Base-by-base conservation (phyloP, 2,113 vertebrate species). In the Lophura nycthemera region DNA sequence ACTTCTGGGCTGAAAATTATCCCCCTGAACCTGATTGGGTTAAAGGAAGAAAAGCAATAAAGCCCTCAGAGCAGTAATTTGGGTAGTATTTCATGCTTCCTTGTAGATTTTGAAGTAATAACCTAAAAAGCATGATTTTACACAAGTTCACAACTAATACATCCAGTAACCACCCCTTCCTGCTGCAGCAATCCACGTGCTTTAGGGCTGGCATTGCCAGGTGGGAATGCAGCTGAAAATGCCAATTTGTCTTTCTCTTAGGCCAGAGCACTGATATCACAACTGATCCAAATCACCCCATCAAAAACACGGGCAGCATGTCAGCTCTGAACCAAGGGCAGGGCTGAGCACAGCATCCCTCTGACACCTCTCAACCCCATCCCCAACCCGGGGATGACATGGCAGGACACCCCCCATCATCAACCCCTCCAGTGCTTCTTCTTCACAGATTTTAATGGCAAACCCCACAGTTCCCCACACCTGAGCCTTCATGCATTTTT, bases 391-490 rank as follows among this genome's bases (percentile, higher is more conserved):
- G 57, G 61, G 66, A 34, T 43, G 43, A 27, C 67, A 32, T 1
- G 74, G 79, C 60, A 63, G 70, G 69, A 60, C 71, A 73, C 45
- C 82, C 76, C 22, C 50, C 25, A 29, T 60, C 16, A 0, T 13
- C 69, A 59, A 76, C 86, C 90, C 77, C 83, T 65, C 75, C 83
- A 57, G 83, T 71, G 69, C 78, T 86, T 86, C 95, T 91, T 91
- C 90, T 94, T 96, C 89, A 92, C 85, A 94, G 93, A 57, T 96
- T 95, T 94, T 97, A 95, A 96, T 86, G 94, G 96, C 85, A 95
- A 95, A 65, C 29, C 83, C 93, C 94, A 92, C 89, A 81, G 81
- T 94, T 91, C 94, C 91, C 95, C 65, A 57, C 1, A 70, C 89
- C 52, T 21, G 76, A 89, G 65, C 72, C 94, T 78, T 93, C 94